Evolutionary conservation across 2,113 vertebrate genomes (phyloP).

Genomic region (Danio rerio): DNA sequence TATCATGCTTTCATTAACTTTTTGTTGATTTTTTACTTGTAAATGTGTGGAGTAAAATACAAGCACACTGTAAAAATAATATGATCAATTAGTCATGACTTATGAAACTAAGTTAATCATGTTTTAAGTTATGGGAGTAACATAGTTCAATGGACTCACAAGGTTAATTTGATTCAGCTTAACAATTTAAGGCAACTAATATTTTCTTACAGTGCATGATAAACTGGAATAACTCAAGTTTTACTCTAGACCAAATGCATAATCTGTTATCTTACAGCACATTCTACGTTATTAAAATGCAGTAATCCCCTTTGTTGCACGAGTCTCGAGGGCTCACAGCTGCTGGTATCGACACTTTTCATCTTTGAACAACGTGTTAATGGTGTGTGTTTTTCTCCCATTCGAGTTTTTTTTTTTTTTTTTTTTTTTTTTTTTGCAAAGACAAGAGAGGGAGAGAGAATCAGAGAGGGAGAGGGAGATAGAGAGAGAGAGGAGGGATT

Average conservation of each 20-base stretch:
- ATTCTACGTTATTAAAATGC: not conserved
- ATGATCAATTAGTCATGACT: not conserved
- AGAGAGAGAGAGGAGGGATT: slow-evolving; percentile 1
- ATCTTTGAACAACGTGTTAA: slow-evolving; percentile 40
- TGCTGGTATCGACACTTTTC: slow-evolving; percentile 15
- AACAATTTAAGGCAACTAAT: too few species aligned
- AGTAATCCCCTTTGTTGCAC: slow-evolving; percentile 7
- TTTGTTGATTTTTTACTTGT: too few species aligned
- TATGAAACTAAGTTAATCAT: not conserved
- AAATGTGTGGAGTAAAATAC: not conserved
- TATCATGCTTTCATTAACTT: not conserved
- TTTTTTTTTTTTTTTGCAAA: not conserved
- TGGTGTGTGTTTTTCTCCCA: slow-evolving; percentile 28
- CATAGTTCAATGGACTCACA: too few species aligned
- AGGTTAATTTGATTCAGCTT: too few species aligned
- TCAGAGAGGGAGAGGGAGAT: not conserved
- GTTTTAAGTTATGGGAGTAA: too few species aligned
- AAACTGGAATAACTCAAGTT: not conserved
- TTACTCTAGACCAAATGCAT: not conserved
- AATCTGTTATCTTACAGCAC: not conserved
- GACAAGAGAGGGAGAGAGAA: not conserved
- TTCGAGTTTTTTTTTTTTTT: not conserved
- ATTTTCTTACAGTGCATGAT: too few species aligned
- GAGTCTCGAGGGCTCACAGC: slow-evolving; percentile 13
- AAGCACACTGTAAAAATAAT: not conserved